Base-by-base conservation (phyloP, 2,888 invertebrate genomes). In the Papilio elwesi region DNA sequence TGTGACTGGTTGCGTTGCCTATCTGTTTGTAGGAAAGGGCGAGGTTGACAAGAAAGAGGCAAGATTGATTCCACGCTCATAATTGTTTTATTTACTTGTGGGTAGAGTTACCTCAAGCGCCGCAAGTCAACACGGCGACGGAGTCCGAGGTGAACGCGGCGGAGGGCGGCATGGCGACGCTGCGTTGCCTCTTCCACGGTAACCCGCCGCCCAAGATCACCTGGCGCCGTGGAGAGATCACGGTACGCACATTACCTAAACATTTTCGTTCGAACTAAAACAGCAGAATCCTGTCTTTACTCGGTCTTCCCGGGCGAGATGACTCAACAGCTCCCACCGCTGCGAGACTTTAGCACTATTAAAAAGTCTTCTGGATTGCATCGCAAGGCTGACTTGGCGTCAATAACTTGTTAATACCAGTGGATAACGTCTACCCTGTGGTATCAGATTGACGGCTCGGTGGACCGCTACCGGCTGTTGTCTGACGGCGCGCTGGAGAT, bases 401-500 rank as follows among this genome's bases (percentile, higher is more conserved):
- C 57, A 57, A n/a, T 51, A 51, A 57, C 11, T 11, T 15, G 11
- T 55, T 12, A 55, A n/a, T 13, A 52, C n/a, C 52, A 52, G n/a
- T 52, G 26, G 12, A 36, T 13, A 8, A 13, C 6, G 15, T 26
- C 12, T 15, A 57, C 8, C 11, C 13, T 26, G 36, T 16, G 15
- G 10, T 16, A 13, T 43, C 78, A 97, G 97, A 97, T 98, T 83
- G 96, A 96, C 79, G 95, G 96, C 63, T 94, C 95, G 63, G 95
- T 95, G 76, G 96, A 96, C 38, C 95, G 97, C 74, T 97, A 96
- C 87, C 95, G 96, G 49, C 92, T 97, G 74, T 87, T 95, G 55
- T 92, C 95, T 0, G 96, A 96, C 81, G 97, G 97, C 15, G 95
- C 97, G 3, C 92, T 98, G 69, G 97, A 98, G 87, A 98, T 99